Evolutionary conservation across 2,888 invertebrate species (phyloP).

Genomic region (Urechis unicinctus): DNA sequence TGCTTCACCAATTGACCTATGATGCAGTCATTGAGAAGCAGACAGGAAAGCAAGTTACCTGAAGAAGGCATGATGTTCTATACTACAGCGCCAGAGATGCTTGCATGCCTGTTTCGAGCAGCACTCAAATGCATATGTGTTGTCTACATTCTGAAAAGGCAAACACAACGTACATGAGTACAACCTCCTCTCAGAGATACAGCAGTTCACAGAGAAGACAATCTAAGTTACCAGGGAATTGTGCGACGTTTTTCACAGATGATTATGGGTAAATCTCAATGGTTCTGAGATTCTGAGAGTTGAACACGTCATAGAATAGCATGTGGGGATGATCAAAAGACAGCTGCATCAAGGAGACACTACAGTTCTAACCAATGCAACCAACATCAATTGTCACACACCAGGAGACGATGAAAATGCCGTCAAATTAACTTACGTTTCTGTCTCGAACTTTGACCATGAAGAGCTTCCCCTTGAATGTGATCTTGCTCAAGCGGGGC

Average conservation of each 20-base stretch:
- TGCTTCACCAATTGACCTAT: no score
- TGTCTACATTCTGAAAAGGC: conserved; percentile 72
- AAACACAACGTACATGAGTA: conserved; percentile 1
- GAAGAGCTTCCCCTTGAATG: conserved; percentile 92
- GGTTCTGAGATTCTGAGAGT: no score
- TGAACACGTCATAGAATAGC: no score
- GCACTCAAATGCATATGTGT: conserved; percentile 93
- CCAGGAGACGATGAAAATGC: no score
- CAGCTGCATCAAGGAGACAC: no score
- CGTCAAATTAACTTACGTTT: conserved; percentile 67
- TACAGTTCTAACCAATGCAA: no score
- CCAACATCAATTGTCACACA: no score
- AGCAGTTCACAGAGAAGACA: neutral
- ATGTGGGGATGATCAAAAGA: no score
- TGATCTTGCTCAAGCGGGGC: conserved; percentile 91
- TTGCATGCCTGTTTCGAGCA: conserved; percentile 86
- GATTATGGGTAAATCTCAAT: no score
- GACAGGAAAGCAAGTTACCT: conserved; percentile 30
- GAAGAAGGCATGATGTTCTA: conserved; percentile 79
- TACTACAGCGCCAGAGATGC: conserved; percentile 92
- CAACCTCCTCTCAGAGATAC: neutral
- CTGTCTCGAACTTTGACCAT: conserved; percentile 93
- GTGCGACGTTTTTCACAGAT: no score
- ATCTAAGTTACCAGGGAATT: no score
- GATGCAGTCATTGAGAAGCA: no score